Conservation (phyloP, 1,140 invertebrate genomes). For the Wasmannia auropunctata region DNA sequence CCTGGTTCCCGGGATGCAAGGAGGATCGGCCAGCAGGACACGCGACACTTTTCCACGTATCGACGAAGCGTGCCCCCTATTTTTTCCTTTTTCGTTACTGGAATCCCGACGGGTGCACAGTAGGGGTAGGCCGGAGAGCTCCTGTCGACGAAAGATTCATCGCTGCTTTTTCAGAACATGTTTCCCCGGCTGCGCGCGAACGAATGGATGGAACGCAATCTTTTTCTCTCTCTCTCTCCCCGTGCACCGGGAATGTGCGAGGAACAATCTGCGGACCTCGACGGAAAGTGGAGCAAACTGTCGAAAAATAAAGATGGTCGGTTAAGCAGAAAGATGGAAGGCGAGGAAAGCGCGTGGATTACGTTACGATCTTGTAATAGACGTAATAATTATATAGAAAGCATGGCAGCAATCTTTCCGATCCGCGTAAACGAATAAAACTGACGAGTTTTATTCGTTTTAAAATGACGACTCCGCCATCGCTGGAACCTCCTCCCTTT, state of each 20-base stretch:
- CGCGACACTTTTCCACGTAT: slow-evolving; percentile 64
- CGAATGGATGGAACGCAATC: neutral
- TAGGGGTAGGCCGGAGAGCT: neutral
- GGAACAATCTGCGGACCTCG: too few species aligned
- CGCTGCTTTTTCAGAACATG: slow-evolving; percentile 62
- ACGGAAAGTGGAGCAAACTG: neutral
- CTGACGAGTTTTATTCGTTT: neutral
- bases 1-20: slow-evolving; percentile 35
- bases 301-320: neutral
- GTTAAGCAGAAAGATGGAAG: neutral
- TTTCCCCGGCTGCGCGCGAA: neutral
- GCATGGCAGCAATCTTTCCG: neutral
- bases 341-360: neutral
- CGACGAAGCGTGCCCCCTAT: slow-evolving; percentile 65
- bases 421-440: neutral
- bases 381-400: too few species aligned
- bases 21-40: slow-evolving; percentile 43
- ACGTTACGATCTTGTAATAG: neutral
- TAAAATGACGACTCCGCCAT: neutral
- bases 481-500: neutral
- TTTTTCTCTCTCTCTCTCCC: neutral
- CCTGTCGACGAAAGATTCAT: slow-evolving; percentile 70
- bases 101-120: slow-evolving; percentile 5
- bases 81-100: slow-evolving; percentile 19
- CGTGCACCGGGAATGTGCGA: too few species aligned